phyloP scores from a whole-genome alignment of 2,888 invertebrate genomes.

The Chloroclysta siterata region DNA sequence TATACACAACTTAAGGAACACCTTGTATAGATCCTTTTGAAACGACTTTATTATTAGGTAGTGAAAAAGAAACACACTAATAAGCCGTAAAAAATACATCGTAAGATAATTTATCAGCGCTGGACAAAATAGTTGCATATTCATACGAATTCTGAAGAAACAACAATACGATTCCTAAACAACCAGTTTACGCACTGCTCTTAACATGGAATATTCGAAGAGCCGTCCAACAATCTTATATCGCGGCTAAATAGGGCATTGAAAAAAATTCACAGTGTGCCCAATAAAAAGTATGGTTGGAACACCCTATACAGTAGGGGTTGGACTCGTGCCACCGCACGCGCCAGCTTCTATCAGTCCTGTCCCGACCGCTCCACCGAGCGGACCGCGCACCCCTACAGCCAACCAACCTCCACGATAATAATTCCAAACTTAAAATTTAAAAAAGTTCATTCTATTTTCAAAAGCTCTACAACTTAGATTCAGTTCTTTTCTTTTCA shows the following conservation, averaged over 20 bases:
- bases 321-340: constrained; percentile 64
- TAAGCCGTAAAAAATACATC: too few relatives aligned
- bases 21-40: too few relatives aligned
- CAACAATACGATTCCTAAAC: background rate
- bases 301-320: constrained; percentile 64
- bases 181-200: background rate
- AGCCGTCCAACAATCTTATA: constrained; percentile 5
- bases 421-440: constrained; percentile 45
- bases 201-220: background rate
- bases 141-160: background rate
- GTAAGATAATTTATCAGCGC: background rate
- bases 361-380: constrained; percentile 69
- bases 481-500: constrained; percentile 26
- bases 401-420: constrained; percentile 41
- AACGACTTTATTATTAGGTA: too few relatives aligned
- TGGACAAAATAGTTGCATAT: background rate
- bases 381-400: constrained; percentile 79
- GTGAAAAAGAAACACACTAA: too few relatives aligned
- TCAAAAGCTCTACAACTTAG: constrained; percentile 14
- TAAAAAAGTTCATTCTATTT: constrained; percentile 37
- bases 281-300: constrained; percentile 37
- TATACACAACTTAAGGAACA: too few relatives aligned
- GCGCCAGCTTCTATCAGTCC: constrained; percentile 76
- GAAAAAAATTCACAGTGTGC: constrained; percentile 36
- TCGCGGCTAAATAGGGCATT: constrained; percentile 12